A percentile compares a stretch with the other conserved stretches of the same genome.
phyloP scores from a whole-genome alignment of 2,888 invertebrate species.

The Synergus umbraculus region DNA sequence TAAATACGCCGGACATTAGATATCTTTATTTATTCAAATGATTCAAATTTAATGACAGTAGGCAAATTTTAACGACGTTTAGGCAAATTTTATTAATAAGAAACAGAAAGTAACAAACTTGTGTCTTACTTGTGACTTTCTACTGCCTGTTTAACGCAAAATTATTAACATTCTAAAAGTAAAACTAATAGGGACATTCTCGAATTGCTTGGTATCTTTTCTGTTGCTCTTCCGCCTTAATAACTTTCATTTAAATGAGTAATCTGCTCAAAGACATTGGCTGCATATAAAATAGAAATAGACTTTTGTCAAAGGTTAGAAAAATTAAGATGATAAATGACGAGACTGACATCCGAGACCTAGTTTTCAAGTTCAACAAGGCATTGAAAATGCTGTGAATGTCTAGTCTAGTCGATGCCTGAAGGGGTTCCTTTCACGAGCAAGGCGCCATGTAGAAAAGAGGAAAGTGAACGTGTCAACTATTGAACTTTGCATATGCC shows the following conservation, averaged over 20 bases:
- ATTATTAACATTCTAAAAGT: background rate
- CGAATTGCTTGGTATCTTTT: background rate
- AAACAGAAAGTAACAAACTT: background rate
- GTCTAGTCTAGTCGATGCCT: background rate
- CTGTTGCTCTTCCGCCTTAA: background rate
- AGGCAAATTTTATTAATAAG: too few species aligned
- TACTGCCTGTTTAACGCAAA: background rate
- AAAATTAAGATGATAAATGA: slow-evolving; percentile 6
- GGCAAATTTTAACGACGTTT: too few species aligned
- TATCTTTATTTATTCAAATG: too few species aligned
- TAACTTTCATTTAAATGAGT: background rate
- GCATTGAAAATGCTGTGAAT: slow-evolving; percentile 17
- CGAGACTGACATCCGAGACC: background rate
- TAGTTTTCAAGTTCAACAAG: slow-evolving; percentile 30
- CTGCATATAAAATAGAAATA: background rate
- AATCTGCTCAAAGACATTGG: background rate
- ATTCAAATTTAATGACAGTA: too few species aligned
- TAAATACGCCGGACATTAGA: too few species aligned
- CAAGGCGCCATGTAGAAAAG: slow-evolving; percentile 26
- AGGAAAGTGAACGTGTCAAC: slow-evolving; percentile 27
- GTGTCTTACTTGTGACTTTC: background rate
- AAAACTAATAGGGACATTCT: background rate
- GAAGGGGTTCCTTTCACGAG: slow-evolving; percentile 22
- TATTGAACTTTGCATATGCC: background rate
- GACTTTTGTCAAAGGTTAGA: background rate